Evolutionary conservation across 1,140 invertebrate genomes (phyloP).

Genomic region (Coboldia fuscipes): DNA sequence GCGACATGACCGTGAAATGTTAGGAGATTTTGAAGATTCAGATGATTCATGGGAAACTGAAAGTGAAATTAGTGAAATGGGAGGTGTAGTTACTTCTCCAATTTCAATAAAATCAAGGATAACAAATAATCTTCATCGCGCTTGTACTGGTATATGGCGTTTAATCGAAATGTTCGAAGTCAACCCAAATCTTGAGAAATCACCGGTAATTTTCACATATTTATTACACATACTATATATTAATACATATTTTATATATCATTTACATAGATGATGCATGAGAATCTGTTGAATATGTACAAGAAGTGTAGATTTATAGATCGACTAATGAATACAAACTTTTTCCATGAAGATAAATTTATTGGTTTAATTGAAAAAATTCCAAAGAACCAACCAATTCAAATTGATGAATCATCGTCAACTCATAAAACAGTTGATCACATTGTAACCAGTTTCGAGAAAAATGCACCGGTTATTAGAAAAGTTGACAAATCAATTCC

Average conservation of each 20-base stretch:
- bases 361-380: slow-evolving; percentile 37
- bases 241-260: background rate
- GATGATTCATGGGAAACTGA: slow-evolving; percentile 67
- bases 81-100: slow-evolving; percentile 9
- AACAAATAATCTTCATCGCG: slow-evolving; percentile 49
- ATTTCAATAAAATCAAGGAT: slow-evolving; percentile 33
- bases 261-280: slow-evolving; percentile 27
- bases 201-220: slow-evolving; percentile 26
- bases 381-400: too few species aligned
- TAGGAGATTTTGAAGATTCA: slow-evolving; percentile 28
- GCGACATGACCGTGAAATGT: background rate
- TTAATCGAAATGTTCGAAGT: slow-evolving; percentile 54
- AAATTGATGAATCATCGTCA: too few species aligned
- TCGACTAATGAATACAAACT: slow-evolving; percentile 60
- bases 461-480: too few species aligned
- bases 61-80: slow-evolving; percentile 29
- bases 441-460: too few species aligned
- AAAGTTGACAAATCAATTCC: too few species aligned
- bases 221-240: too few species aligned
- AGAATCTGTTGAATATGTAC: slow-evolving; percentile 57
- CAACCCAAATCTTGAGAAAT: slow-evolving; percentile 43
- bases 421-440: too few species aligned
- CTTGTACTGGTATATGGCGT: slow-evolving; percentile 45
- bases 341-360: slow-evolving; percentile 64
- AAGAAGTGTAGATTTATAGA: slow-evolving; percentile 73